phyloP scores from a whole-genome alignment of 1,140 invertebrate genomes.

The Planococcus citri region DNA sequence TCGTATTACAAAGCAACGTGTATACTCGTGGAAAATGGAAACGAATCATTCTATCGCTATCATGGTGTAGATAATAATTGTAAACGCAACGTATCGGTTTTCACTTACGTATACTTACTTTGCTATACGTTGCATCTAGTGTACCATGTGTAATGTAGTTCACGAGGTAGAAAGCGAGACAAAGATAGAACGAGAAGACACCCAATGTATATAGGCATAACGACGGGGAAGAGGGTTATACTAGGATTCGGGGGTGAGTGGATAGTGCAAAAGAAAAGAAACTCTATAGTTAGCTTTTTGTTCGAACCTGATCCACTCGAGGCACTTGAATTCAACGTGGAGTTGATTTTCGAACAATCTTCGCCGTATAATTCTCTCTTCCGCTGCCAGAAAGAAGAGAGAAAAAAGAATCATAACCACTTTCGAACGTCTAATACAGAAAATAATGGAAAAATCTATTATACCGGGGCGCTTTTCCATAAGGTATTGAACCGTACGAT shows the following conservation, averaged over 20 bases:
- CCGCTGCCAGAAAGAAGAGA: not conserved
- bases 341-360: not conserved
- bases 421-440: conserved; percentile 1
- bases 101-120: not conserved
- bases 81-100: conserved; percentile 1
- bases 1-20: too few species aligned
- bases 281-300: conserved; percentile 7
- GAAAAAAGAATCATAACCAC: conserved; percentile 3
- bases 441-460: not conserved
- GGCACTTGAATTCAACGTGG: not conserved
- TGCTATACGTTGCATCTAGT: too few species aligned
- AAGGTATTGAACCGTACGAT: not conserved
- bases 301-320: conserved; percentile 1
- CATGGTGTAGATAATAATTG: not conserved
- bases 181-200: too few species aligned
- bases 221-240: too few species aligned
- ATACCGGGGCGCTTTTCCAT: not conserved
- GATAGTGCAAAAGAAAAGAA: not conserved
- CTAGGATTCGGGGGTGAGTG: too few species aligned
- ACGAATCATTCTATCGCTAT: not conserved
- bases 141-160: too few species aligned
- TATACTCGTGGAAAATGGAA: not conserved
- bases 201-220: too few species aligned
- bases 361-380: not conserved
- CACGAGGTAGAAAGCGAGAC: too few species aligned